Percentiles rank a stretch among this genome's conserved stretches.
phyloP scores from a whole-genome alignment of 2,888 invertebrate species.

The Drosophila monieri region DNA sequence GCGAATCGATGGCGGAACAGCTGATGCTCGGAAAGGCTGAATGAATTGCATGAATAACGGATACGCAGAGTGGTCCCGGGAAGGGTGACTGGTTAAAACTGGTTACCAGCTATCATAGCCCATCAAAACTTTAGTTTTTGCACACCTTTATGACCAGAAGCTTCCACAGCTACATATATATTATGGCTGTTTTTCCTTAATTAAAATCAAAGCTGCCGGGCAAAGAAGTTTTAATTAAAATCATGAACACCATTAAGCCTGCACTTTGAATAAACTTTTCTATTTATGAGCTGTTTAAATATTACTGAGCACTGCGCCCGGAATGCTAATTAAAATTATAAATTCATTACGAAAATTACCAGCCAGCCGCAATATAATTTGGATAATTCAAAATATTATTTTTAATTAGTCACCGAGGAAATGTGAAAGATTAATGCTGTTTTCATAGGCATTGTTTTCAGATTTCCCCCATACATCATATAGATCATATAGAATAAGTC shows the following conservation, averaged over 20 bases:
- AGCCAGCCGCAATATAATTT: constrained; percentile 2
- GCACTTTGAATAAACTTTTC: constrained; percentile 8
- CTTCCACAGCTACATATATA: not conserved
- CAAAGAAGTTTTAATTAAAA: constrained; percentile 28
- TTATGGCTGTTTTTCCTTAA: constrained; percentile 10
- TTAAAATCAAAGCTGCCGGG: constrained; percentile 8
- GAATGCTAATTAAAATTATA: constrained; percentile 16
- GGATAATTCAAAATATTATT: constrained; percentile 9
- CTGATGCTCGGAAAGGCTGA: constrained; percentile 46
- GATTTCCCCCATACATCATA: constrained; percentile 5
- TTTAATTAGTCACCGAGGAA: not conserved
- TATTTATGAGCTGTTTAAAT: constrained; percentile 19
- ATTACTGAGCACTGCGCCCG: constrained; percentile 2
- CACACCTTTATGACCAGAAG: constrained; percentile 6
- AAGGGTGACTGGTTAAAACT: not conserved
- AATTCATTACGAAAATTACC: constrained; percentile 14
- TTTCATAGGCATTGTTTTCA: constrained; percentile 14
- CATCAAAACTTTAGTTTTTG: not conserved
- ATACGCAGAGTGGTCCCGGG: constrained; percentile 24
- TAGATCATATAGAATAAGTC: not conserved
- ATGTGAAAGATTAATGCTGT: constrained; percentile 9
- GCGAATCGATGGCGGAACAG: constrained; percentile 48
- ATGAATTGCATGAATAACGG: constrained; percentile 36
- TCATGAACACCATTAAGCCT: constrained; percentile 9
- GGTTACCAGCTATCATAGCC: not conserved